A percentile compares a stretch with the other conserved stretches of the same genome.
Conservation (phyloP, 2,888 invertebrate species). For the Cheilosia vernalis region DNA sequence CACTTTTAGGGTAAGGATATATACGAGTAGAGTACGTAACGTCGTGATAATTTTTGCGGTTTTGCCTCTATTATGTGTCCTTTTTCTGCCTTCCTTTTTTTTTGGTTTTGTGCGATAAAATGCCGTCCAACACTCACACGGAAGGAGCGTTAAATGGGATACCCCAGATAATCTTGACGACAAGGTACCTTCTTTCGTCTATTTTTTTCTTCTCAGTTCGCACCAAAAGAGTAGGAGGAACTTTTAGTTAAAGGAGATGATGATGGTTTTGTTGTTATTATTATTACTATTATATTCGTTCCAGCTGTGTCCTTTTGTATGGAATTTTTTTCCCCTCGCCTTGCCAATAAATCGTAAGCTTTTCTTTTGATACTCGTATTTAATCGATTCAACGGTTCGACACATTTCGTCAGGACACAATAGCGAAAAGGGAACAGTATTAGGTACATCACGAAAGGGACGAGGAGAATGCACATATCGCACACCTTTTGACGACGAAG, state of each 20-base stretch:
- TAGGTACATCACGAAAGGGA: constrained; percentile 38
- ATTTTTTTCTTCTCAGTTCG: not conserved
- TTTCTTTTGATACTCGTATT: constrained; percentile 58
- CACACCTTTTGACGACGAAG: constrained; percentile 52
- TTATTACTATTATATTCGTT: constrained; percentile 39
- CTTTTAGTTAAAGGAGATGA: constrained; percentile 64
- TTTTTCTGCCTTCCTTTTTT: not conserved
- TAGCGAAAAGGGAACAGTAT: constrained; percentile 33
- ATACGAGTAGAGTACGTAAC: constrained; percentile 33
- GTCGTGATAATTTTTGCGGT: constrained; percentile 67
- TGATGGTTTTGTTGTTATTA: constrained; percentile 70
- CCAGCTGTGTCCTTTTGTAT: constrained; percentile 45
- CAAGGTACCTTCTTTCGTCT: constrained; percentile 1
- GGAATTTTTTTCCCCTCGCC: constrained; percentile 32
- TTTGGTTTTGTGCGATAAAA: constrained; percentile 40
- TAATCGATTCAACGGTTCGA: constrained; percentile 67
- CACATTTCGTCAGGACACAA: constrained; percentile 57
- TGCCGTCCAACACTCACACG: constrained; percentile 37
- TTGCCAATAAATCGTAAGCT: constrained; percentile 72
- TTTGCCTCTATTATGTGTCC: constrained; percentile 55
- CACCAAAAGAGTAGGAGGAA: constrained; percentile 27
- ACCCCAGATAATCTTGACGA: constrained; percentile 44
- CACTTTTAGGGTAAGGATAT: constrained; percentile 19
- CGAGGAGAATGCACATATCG: constrained; percentile 25
- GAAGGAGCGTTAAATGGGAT: constrained; percentile 22